Evolutionary conservation across 2,113 vertebrate species (phyloP), one percentile per base, ranked within the genome.

Genomic region (Xenus cinereus): DNA sequence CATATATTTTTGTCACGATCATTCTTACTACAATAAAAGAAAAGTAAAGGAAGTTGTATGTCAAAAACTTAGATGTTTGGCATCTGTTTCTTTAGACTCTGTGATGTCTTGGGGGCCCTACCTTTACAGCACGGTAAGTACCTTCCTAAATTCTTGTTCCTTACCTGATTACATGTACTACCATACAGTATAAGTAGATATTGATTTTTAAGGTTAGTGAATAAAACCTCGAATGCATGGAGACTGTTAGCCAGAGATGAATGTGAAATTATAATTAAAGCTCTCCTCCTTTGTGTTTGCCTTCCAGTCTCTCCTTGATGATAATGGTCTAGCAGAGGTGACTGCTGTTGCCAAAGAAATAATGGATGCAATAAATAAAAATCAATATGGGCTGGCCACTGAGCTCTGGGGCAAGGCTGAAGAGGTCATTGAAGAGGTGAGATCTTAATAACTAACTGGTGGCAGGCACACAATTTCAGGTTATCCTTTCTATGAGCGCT

Each of bases 41-140:
- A 86, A 88, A 93, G 14, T 39, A 69, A 81, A 69, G 32, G 46
- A 76, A 76, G 74, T 37, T 0, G 0, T 56, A 6, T 15, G 5
- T 66, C 35, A 72, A 5, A 77, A 74, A 20, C 18, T 17, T 59
- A 57, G 9, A 43, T 53, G 33, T 80, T 81, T 94, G 57, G 60
- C 64, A 84, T 85, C 46, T 67, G 9, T 95, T 96, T 89, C 86
- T 97, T 95, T 83, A 99, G 99, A 99, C 97, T 99, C 99, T 5
- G 99, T 99, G 82, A 96, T 99, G 95, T 99, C 99, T 33, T 99
- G 99, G 99, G 99, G 99, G 3, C 99, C 99, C 11, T 99, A 99
- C 90, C 99, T 99, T 35, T 99, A 99, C 97, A 99, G 98, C 77
- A 98, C 98, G 56, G 99, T 99, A 95, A 99, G 99, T 99, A 97